Conservation (phyloP, 2,888 invertebrate species). For the Asteroscopus sphinx region DNA sequence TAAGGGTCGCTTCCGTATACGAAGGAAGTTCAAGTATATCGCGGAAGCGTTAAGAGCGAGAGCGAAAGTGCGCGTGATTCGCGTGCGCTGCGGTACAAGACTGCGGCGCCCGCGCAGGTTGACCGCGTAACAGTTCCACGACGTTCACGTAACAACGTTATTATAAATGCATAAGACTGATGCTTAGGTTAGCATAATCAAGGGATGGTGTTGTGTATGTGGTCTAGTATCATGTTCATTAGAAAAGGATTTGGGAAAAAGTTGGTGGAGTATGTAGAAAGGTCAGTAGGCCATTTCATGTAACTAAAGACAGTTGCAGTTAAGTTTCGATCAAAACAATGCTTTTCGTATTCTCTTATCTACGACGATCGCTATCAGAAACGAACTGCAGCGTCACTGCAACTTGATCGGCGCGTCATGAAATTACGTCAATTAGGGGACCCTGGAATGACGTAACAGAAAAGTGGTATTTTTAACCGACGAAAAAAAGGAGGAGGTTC, state of each 20-base stretch:
- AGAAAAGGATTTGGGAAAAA: neutral
- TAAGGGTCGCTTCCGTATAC: constrained; percentile 40
- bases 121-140: constrained; percentile 56
- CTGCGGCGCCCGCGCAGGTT: constrained; percentile 65
- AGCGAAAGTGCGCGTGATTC: constrained; percentile 85
- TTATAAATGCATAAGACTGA: constrained; percentile 52
- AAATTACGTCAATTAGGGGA: too few relatives aligned
- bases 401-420: too few relatives aligned
- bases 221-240: neutral
- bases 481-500: too few relatives aligned
- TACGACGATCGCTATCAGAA: too few relatives aligned
- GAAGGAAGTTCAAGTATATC: constrained; percentile 56
- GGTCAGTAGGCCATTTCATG: too few relatives aligned
- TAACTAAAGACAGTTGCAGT: too few relatives aligned
- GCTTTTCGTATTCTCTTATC: too few relatives aligned
- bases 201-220: constrained; percentile 13
- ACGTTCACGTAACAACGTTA: constrained; percentile 78
- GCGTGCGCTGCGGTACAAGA: constrained; percentile 80
- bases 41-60: constrained; percentile 73
- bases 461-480: too few relatives aligned
- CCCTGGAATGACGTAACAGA: too few relatives aligned
- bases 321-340: too few relatives aligned
- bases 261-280: too few relatives aligned
- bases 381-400: too few relatives aligned
- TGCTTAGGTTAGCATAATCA: constrained; percentile 22